phyloP scores from a whole-genome alignment of 2,113 vertebrate genomes.

The Rhagologus leucostigma region DNA sequence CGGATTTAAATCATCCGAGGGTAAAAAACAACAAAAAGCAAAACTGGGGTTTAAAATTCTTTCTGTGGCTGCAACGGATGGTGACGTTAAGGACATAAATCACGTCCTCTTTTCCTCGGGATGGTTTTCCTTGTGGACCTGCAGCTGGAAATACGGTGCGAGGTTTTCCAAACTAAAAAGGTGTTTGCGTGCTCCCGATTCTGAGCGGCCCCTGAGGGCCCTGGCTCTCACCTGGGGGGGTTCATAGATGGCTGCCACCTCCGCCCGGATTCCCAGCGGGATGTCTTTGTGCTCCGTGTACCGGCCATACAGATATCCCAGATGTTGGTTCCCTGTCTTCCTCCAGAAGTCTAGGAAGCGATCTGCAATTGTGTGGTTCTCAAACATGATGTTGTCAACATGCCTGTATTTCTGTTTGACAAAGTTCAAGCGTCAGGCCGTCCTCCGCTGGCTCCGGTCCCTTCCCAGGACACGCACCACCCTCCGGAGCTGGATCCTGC shows the following conservation, averaged over 20 bases:
- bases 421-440: slow-evolving; percentile 27
- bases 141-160: fast-evolving
- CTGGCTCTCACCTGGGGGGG: slow-evolving; percentile 82
- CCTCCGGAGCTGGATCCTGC: background rate
- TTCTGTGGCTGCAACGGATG: background rate
- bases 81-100: background rate
- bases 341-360: slow-evolving; percentile 98
- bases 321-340: slow-evolving; percentile 93
- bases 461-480: background rate
- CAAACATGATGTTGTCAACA: slow-evolving; percentile 99
- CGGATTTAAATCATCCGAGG: background rate
- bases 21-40: background rate
- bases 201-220: fast-evolving
- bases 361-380: slow-evolving; percentile 97
- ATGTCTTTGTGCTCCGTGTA: slow-evolving; percentile 98
- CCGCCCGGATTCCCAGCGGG: slow-evolving; percentile 91
- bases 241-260: slow-evolving; percentile 96
- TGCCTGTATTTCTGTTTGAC: slow-evolving; percentile 92
- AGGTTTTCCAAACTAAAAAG: background rate
- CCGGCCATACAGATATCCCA: slow-evolving; percentile 91
- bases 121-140: background rate
- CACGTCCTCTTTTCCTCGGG: background rate
- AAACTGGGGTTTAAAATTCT: background rate
- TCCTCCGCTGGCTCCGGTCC: background rate
- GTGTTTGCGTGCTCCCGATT: fast-evolving